phyloP scores from a whole-genome alignment of 2,113 vertebrate genomes.

The Astatoreochromis straeleni region DNA sequence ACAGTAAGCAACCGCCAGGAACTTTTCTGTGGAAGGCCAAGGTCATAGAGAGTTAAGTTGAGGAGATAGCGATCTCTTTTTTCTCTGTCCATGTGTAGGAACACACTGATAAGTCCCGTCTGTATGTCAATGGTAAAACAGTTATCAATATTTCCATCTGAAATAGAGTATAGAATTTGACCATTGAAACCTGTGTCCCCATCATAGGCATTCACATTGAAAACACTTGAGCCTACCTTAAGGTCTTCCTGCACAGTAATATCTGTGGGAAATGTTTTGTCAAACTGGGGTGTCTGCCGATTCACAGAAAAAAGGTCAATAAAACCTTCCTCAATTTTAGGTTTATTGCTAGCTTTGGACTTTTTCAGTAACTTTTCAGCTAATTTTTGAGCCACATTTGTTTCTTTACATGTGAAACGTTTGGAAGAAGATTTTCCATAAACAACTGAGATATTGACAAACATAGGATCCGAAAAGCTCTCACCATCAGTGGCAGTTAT shows the following conservation, averaged over 20 bases:
- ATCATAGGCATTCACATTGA: slow-evolving; percentile 87
- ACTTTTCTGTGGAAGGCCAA: slow-evolving; percentile 87
- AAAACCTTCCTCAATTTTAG: slow-evolving; percentile 88
- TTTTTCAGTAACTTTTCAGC: slow-evolving; percentile 94
- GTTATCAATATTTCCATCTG: slow-evolving; percentile 86
- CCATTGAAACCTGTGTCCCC: slow-evolving; percentile 94
- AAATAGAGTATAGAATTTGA: slow-evolving; percentile 86
- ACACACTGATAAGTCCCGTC: slow-evolving; percentile 82
- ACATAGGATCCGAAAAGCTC: slow-evolving; percentile 91
- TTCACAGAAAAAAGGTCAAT: slow-evolving; percentile 93
- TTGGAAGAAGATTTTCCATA: slow-evolving; percentile 82
- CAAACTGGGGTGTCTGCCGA: slow-evolving; percentile 89
- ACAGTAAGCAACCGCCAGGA: slow-evolving; percentile 86
- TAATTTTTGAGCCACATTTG: slow-evolving; percentile 88
- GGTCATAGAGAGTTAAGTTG: slow-evolving; percentile 91
- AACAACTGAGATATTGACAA: slow-evolving; percentile 89
- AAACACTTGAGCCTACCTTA: slow-evolving; percentile 78
- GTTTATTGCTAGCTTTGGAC: slow-evolving; percentile 83
- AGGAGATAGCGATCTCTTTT: slow-evolving; percentile 87
- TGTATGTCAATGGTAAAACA: slow-evolving; percentile 89
- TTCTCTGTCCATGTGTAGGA: slow-evolving; percentile 91
- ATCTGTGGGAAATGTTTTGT: slow-evolving; percentile 87
- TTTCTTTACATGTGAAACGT: slow-evolving; percentile 89
- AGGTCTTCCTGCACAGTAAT: slow-evolving; percentile 85
- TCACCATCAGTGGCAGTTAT: slow-evolving; percentile 96